A percentile compares a stretch with the other conserved stretches of the same genome.
Evolutionary conservation across 2,113 vertebrate genomes (phyloP).

Genomic region (Carettochelys insculpta): DNA sequence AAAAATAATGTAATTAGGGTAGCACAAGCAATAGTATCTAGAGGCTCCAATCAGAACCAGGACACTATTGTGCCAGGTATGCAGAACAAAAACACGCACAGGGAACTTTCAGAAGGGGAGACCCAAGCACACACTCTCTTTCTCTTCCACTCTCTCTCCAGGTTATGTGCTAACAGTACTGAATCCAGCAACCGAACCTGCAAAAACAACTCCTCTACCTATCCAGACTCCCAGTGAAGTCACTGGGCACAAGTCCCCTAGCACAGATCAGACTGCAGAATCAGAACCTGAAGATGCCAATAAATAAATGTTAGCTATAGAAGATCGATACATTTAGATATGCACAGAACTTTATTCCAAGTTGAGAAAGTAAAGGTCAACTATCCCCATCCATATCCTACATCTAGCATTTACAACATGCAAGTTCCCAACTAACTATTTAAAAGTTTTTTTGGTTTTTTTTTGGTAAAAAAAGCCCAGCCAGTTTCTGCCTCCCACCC

Average conservation of each 20-base stretch:
- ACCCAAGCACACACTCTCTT: too few relatives aligned
- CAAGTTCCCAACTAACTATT: background rate
- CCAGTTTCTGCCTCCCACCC: too few relatives aligned
- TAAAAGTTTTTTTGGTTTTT: too few relatives aligned
- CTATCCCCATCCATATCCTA: background rate
- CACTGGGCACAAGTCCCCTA: background rate
- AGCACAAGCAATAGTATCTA: background rate
- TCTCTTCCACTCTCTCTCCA: rapidly evolving
- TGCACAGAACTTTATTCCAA: background rate
- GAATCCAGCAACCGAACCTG: background rate
- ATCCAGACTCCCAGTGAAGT: background rate
- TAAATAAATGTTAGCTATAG: background rate
- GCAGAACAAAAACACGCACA: background rate
- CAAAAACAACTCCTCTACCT: background rate
- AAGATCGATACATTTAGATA: background rate
- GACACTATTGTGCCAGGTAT: background rate
- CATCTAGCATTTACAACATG: background rate
- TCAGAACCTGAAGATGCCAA: background rate
- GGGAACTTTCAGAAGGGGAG: too few relatives aligned
- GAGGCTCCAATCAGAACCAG: background rate
- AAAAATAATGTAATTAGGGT: background rate
- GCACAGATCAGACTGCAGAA: background rate
- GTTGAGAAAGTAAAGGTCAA: background rate
- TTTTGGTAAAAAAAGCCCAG: too few relatives aligned
- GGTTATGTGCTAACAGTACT: background rate